Percentiles rank a stretch among this genome's conserved stretches.
Evolutionary conservation across 1,140 invertebrate species (phyloP).

Genomic region (Pararge aegeria): DNA sequence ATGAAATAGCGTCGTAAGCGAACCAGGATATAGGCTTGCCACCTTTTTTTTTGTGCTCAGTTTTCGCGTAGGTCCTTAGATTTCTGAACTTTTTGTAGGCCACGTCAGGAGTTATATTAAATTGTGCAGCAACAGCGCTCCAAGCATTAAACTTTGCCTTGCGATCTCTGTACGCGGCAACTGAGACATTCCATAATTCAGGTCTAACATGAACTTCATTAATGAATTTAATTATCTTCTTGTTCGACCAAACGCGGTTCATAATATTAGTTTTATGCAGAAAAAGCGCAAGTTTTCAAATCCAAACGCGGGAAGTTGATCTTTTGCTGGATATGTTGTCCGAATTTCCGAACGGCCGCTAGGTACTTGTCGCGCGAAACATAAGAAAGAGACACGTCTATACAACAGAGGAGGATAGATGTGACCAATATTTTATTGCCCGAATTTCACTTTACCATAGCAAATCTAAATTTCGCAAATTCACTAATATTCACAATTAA

Average conservation of each 20-base stretch:
- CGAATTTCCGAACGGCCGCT: background rate
- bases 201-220: background rate
- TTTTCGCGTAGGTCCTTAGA: background rate
- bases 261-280: background rate
- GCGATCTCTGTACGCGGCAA: background rate
- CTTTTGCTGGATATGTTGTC: background rate
- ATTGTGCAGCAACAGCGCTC: background rate
- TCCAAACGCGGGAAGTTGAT: background rate
- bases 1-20: background rate
- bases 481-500: background rate
- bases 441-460: background rate
- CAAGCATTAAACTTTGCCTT: background rate
- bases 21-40: background rate
- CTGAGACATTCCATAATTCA: background rate
- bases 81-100: background rate
- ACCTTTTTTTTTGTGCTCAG: background rate
- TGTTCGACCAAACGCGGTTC: background rate
- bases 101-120: background rate
- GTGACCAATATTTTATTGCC: background rate
- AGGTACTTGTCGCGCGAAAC: background rate
- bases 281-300: background rate
- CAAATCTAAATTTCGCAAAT: background rate
- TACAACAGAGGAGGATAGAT: background rate
- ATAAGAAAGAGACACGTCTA: background rate
- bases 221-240: background rate